These are phyloP conservation scores for Phycodurus eques DNA, from an alignment of 2,113 vertebrate species.

Conservation along the genomic window DNA sequence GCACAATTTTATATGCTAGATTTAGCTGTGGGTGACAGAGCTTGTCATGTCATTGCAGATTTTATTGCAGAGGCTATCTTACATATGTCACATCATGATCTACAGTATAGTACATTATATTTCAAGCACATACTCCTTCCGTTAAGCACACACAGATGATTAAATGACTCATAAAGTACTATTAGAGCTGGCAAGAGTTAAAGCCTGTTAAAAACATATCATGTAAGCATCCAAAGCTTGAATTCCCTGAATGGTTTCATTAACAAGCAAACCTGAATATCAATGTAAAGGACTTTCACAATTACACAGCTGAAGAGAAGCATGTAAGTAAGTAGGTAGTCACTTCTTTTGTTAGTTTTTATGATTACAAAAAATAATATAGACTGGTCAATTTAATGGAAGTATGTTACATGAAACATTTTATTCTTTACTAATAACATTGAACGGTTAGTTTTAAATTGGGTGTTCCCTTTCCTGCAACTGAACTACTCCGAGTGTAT, in stretches of 20 bases:
- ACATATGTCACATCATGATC: slow-evolving; percentile 36
- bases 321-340: background rate
- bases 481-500: too few relatives aligned
- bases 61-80: slow-evolving; percentile 35
- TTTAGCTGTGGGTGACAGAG: slow-evolving; percentile 32
- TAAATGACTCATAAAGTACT: slow-evolving; percentile 25
- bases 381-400: background rate
- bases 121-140: slow-evolving; percentile 38
- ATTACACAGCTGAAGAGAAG: background rate
- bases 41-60: slow-evolving; percentile 22
- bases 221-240: background rate
- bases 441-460: background rate
- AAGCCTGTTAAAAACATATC: slow-evolving; percentile 24
- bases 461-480: too few relatives aligned
- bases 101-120: slow-evolving; percentile 45
- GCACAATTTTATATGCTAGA: slow-evolving; percentile 3
- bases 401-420: background rate
- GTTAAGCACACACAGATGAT: slow-evolving; percentile 34
- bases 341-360: background rate
- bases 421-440: background rate
- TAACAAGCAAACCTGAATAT: background rate
- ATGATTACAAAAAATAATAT: background rate
- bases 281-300: background rate
- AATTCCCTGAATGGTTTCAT: background rate
- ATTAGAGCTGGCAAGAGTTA: slow-evolving; percentile 14